These are phyloP conservation scores for Meteorus colon DNA, from an alignment of 2,888 invertebrate genomes.

Conservation along the genomic window DNA sequence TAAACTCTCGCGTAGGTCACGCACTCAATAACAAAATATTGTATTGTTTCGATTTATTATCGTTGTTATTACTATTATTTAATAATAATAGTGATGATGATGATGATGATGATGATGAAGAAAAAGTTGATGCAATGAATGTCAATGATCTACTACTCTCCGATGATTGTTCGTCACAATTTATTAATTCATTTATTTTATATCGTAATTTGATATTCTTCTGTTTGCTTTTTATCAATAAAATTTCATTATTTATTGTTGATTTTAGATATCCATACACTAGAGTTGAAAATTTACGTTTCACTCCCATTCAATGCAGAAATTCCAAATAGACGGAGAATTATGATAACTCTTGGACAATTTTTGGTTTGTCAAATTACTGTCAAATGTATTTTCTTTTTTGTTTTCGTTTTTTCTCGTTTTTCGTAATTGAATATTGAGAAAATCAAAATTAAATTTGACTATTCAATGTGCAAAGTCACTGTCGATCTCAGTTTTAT, in stretches of 20 bases:
- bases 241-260: slow-evolving; percentile 4
- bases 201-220: not conserved
- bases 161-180: slow-evolving; percentile 10
- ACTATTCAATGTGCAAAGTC: too few relatives aligned
- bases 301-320: slow-evolving; percentile 30
- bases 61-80: not conserved
- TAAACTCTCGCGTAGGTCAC: slow-evolving; percentile 17
- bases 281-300: slow-evolving; percentile 24
- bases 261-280: slow-evolving; percentile 3
- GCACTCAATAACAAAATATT: slow-evolving; percentile 17
- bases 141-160: slow-evolving; percentile 17
- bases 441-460: not conserved
- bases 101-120: not conserved
- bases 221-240: not conserved
- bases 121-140: not conserved
- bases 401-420: not conserved
- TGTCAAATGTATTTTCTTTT: not conserved
- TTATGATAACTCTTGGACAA: not conserved
- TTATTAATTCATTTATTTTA: not conserved
- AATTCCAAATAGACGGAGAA: not conserved
- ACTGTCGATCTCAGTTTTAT: not conserved
- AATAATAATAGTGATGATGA: not conserved
- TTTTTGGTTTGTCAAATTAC: not conserved
- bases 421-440: not conserved
- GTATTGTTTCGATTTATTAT: not conserved